Conservation (phyloP, 1,140 invertebrate genomes). For the Cheumatopsyche charites region DNA sequence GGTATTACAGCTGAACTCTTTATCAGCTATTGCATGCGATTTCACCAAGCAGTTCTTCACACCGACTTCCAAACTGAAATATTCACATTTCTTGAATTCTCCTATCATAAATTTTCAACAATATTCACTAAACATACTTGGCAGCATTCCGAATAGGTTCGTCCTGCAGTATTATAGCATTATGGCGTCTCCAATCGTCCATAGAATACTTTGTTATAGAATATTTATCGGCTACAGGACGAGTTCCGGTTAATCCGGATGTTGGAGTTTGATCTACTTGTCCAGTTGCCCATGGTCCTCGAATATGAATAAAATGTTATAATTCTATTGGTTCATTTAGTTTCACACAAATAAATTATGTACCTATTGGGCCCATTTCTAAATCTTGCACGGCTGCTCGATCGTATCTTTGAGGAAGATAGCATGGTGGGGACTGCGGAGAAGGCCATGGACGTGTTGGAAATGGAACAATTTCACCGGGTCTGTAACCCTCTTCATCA, state of each 20-base stretch:
- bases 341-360: neutral
- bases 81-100: neutral
- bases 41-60: constrained; percentile 65
- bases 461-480: constrained; percentile 42
- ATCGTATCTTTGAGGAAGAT: constrained; percentile 64
- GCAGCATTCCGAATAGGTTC: constrained; percentile 55
- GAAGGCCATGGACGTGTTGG: constrained; percentile 43
- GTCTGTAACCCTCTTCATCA: constrained; percentile 39
- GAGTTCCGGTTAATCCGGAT: constrained; percentile 69
- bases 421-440: constrained; percentile 53
- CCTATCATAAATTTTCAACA: neutral
- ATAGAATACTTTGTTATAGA: constrained; percentile 72
- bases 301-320: neutral
- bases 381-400: constrained; percentile 56
- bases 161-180: constrained; percentile 64
- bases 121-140: constrained; percentile 36
- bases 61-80: constrained; percentile 62
- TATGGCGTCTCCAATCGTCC: constrained; percentile 71
- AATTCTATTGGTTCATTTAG: too few relatives aligned
- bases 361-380: constrained; percentile 47
- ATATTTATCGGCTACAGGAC: constrained; percentile 75
- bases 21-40: constrained; percentile 67
- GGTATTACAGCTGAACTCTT: constrained; percentile 70
- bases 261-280: constrained; percentile 69
- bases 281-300: constrained; percentile 73